These are phyloP conservation scores for Tauraco erythrolophus DNA, from an alignment of 2,113 vertebrate genomes.

Conservation along the genomic window DNA sequence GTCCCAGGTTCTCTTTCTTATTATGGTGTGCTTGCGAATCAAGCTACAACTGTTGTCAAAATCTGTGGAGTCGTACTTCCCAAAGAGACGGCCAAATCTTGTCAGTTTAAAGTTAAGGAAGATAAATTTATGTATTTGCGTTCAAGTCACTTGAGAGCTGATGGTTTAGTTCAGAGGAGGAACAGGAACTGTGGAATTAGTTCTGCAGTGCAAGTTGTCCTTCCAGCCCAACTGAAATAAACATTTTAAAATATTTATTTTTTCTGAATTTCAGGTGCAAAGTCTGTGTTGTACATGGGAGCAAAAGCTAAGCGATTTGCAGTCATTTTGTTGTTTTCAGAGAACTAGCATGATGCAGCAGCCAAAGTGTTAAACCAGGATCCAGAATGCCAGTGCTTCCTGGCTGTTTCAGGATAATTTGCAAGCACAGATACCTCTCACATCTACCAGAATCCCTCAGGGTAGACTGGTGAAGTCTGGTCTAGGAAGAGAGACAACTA, in stretches of 20 bases:
- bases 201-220: background rate
- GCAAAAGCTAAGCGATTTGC: background rate
- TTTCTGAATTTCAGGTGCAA: background rate
- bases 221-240: background rate
- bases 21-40: background rate
- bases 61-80: background rate
- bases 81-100: background rate
- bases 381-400: background rate
- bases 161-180: background rate
- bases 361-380: background rate
- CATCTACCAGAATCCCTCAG: background rate
- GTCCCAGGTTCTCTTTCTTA: background rate
- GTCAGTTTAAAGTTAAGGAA: background rate
- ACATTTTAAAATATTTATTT: background rate
- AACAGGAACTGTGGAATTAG: background rate
- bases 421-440: background rate
- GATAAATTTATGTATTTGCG: background rate
- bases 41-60: background rate
- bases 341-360: background rate
- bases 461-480: background rate
- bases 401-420: background rate
- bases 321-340: background rate
- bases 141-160: background rate
- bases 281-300: background rate
- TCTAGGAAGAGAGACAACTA: background rate